These are phyloP conservation scores for Cerastis leucographa DNA, from an alignment of 2,888 invertebrate species.

Conservation along the genomic window DNA sequence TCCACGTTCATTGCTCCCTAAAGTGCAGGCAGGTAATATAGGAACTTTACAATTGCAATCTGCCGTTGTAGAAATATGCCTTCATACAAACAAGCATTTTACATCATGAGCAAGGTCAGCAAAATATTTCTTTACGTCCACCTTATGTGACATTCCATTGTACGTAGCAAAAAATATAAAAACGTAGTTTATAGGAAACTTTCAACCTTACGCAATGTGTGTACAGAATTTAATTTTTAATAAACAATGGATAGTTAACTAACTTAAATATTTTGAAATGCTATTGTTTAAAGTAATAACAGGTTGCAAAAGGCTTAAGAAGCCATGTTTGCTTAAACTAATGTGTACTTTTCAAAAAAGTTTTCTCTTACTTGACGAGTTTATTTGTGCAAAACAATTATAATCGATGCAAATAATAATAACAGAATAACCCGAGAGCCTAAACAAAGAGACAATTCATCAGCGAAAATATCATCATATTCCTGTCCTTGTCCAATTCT, in stretches of 20 bases:
- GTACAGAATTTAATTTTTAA: neutral
- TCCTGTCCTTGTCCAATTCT: neutral
- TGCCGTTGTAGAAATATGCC: neutral
- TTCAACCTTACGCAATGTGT: slow-evolving; percentile 9
- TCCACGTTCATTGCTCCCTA: too few species aligned
- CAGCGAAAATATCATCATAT: neutral
- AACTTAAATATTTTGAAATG: slow-evolving; percentile 40
- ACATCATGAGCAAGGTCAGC: neutral
- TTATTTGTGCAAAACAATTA: neutral
- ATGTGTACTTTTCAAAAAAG: neutral
- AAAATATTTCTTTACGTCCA: neutral
- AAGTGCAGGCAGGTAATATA: too few species aligned
- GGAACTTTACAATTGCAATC: neutral
- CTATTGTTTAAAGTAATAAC: slow-evolving; percentile 23
- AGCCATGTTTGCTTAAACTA: neutral
- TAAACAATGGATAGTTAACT: slow-evolving; percentile 35
- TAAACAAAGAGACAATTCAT: neutral
- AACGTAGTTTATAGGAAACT: slow-evolving; percentile 9
- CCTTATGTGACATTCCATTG: slow-evolving; percentile 5
- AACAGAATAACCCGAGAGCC: neutral
- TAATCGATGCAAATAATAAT: neutral
- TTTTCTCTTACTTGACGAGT: neutral
- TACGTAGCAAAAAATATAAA: neutral
- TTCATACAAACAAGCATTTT: neutral
- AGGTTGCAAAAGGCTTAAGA: slow-evolving; percentile 13